Evolutionary conservation across 2,113 vertebrate species (phyloP).

Genomic region (Pterocles burchelli): DNA sequence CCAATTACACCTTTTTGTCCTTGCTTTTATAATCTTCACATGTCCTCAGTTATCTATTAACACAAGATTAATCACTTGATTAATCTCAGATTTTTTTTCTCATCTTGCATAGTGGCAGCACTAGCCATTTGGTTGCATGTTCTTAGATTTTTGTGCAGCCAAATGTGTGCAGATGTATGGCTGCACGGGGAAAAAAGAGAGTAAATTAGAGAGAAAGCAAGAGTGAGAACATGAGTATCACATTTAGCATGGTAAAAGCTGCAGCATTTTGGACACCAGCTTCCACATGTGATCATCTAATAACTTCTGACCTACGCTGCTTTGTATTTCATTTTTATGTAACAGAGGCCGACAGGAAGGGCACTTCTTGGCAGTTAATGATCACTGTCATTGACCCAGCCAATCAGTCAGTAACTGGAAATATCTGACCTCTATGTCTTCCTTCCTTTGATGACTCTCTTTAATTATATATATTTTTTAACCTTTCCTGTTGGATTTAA

Average conservation of each 20-base stretch:
- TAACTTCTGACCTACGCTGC: background rate
- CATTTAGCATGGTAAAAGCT: background rate
- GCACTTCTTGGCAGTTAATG: conserved; percentile 47
- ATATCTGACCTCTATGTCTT: conserved; percentile 60
- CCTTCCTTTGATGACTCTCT: conserved; percentile 15
- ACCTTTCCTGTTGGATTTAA: conserved; percentile 30
- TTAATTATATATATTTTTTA: conserved; percentile 33
- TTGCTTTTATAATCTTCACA: conserved; percentile 13
- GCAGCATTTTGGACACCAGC: background rate
- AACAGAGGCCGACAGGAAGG: conserved; percentile 36
- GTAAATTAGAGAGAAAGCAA: background rate
- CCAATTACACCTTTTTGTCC: conserved; percentile 30
- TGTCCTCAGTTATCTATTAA: conserved; percentile 32
- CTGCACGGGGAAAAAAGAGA: background rate
- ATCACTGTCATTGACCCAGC: conserved; percentile 40
- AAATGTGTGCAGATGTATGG: background rate
- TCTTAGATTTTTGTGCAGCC: background rate
- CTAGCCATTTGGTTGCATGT: background rate
- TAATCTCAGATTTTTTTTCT: background rate
- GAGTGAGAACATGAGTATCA: background rate
- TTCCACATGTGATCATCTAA: background rate
- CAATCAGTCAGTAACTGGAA: conserved; percentile 50
- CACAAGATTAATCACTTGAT: conserved; percentile 29
- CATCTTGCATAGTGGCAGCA: background rate
- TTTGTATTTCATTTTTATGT: conserved; percentile 46